Conservation (phyloP, 2,797 vertebrate genomes). For the Staurois parvus region DNA sequence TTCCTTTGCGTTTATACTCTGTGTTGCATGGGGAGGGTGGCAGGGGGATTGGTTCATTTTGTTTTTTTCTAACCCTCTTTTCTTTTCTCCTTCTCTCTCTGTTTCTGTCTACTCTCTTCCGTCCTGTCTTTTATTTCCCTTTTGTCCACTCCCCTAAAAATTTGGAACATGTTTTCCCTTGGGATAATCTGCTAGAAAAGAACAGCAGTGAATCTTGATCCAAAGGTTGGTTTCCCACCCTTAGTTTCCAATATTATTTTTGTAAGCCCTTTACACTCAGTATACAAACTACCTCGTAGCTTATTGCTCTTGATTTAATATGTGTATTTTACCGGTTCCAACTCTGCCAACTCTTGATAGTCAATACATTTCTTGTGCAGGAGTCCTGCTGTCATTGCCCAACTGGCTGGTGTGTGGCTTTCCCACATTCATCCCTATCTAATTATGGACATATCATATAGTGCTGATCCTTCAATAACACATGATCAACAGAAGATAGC, state of each 20-base stretch:
- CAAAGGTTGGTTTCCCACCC: background rate
- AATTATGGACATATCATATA: too few relatives aligned
- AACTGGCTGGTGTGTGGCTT: too few relatives aligned
- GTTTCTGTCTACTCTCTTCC: background rate
- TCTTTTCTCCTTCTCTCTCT: background rate
- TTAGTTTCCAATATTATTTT: background rate
- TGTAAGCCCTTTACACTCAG: background rate
- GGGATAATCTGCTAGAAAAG: background rate
- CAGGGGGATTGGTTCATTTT: too few relatives aligned
- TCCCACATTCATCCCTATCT: too few relatives aligned
- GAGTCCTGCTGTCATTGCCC: too few relatives aligned
- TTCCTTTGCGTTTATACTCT: background rate
- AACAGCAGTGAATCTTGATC: background rate
- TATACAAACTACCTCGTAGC: background rate
- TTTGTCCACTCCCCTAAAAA: background rate
- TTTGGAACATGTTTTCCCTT: background rate
- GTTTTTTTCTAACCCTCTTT: too few relatives aligned
- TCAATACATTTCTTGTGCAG: too few relatives aligned
- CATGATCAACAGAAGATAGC: too few relatives aligned
- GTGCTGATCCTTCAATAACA: too few relatives aligned
- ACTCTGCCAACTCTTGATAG: too few relatives aligned
- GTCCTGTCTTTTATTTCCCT: background rate
- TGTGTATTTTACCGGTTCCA: too few relatives aligned
- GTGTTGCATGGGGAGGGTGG: background rate
- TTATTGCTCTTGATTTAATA: background rate